Evolutionary conservation across 1,140 invertebrate genomes (phyloP), one percentile per base, ranked within the genome.

Genomic region (Belonocnema kinseyi): DNA sequence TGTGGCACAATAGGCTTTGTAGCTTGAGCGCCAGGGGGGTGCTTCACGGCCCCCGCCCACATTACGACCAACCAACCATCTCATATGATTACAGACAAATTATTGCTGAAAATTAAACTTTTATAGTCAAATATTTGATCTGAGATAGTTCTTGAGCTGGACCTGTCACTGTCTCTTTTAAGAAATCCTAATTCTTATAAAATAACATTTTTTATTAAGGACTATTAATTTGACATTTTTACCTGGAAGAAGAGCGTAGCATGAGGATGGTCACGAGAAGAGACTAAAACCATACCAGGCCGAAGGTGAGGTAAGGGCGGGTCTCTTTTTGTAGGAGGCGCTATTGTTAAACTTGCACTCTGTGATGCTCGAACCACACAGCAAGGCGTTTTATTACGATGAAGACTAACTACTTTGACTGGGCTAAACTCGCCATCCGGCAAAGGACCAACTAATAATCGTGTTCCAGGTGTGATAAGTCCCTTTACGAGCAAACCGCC

Each of bases 301-400:
- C 97, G 89, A n/a, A 97, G 87, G 56, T 92, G 89, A 1, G 93
- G 92, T 50, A 95, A 85, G 50, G 93, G 92, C n/a, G 92, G 88
- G 75, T 93, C 92, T 56, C 82, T 79, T 73, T 92, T 91, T 54
- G 91, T 90, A 11, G 89, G 82, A 3, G 90, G 88, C 46, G 92
- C 91, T 14, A 99, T 92, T n/a, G 96, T 96, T 11, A 99, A 90
- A 46, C 97, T 96, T 2, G 98, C 97, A 81, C 97, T 97, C 87
- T 99, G 97, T 0, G 97, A 97, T 1, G 98, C 97, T 75, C 96
- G 93, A 6, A 98, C 97, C 17, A 95, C 90, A 73, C 96, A 93
- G 86, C 97, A 98, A 0, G 97, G 96, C 1, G 97, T 95, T 82
- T 98, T 95, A 90, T 99, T 98, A 11, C 98, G 91, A 90, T 99